Conservation (phyloP, 2,113 vertebrate species). For the Trematomus loennbergii region DNA sequence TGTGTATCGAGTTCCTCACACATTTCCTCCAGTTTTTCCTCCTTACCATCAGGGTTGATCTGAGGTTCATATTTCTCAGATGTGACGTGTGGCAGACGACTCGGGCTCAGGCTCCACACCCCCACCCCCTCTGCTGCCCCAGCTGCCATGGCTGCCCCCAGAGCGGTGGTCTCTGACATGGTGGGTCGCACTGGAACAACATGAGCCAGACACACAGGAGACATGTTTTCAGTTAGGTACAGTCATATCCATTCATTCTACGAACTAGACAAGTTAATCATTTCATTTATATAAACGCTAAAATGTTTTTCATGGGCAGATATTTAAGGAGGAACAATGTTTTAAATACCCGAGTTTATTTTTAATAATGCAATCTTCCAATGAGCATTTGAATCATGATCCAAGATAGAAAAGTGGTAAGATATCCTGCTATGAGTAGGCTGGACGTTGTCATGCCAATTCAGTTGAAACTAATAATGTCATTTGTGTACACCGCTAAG, state of each 20-base stretch:
- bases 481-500: neutral
- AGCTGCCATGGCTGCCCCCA: constrained; percentile 97
- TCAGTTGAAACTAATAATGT: neutral
- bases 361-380: neutral
- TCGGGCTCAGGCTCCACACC: constrained; percentile 90
- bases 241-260: neutral
- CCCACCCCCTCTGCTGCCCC: constrained; percentile 94
- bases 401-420: no score
- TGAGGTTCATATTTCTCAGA: constrained; percentile 93
- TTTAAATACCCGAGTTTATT: neutral
- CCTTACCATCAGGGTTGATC: constrained; percentile 92
- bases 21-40: neutral
- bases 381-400: neutral
- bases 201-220: neutral
- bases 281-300: no score
- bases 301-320: neutral
- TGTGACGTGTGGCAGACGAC: constrained; percentile 86
- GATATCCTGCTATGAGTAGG: neutral
- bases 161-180: constrained; percentile 95
- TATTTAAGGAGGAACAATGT: neutral
- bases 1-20: neutral
- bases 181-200: constrained; percentile 88
- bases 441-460: neutral
- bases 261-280: no score
- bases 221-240: neutral